Evolutionary conservation across 2,797 vertebrate species (phyloP), one percentile per base, ranked within the genome.

Genomic region (Enteromius trimaculatus): DNA sequence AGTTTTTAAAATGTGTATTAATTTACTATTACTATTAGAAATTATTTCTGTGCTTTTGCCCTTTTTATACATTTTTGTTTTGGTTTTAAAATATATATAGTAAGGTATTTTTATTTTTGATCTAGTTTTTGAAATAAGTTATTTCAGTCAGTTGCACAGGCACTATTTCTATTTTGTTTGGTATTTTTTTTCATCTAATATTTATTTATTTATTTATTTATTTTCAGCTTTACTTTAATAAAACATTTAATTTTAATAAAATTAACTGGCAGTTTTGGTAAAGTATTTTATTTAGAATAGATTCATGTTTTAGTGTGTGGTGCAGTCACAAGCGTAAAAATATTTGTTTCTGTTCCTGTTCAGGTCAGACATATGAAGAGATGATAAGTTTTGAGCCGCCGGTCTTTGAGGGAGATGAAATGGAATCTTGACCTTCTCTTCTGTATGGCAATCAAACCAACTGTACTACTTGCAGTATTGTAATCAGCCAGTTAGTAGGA

Each of bases 351-450:
- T 65, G 65, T 75, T 51, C 13, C 51, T 53, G 1, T 71, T 71
- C 91, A 99, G 98, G 95, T 88, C 93, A 99, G 92, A 99, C 97
- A 83, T 98, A 97, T 0, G 97, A 98, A 71, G 98, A 96, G 91
- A 89, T 99, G 65, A 88, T 96, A 86, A 97, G 95, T 91, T 99
- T 99, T 86, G 96, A 96, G 91, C 95, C 97, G 0, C 96, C 95
- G 0, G 92, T 95, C 17, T 96, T 96, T 53, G 97, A 98, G 83
- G 96, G 95, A 83, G 97, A 99, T 86, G 96, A 98, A 90, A 98
- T 98, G 95, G 97, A 99, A 88, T 97, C 95, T 90, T 94, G 94
- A 96, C 92, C 75, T 86, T 42, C 75, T 82, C 42, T 64, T 44
- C 19, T 29, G 68, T 68, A 81, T 80, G 10, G 6, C 76, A 69